Evolutionary conservation across 2,113 vertebrate genomes (phyloP).

Genomic region (Osmerus eperlanus): DNA sequence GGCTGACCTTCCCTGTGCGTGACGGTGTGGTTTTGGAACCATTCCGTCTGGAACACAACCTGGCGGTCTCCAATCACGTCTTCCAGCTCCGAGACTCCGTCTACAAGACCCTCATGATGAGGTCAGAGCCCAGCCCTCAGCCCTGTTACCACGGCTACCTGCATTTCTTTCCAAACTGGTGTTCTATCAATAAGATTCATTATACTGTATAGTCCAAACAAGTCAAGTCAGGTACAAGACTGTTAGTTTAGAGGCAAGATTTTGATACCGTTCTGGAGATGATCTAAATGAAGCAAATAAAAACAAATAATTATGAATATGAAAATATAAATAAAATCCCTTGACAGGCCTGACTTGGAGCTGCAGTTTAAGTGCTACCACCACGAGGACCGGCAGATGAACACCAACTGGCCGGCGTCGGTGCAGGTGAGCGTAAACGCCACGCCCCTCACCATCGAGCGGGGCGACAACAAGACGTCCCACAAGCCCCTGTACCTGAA

Average conservation of each 20-base stretch:
- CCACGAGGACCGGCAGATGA: constrained; percentile 92
- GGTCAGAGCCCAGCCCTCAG: constrained; percentile 50
- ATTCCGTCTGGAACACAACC: constrained; percentile 92
- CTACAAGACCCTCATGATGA: constrained; percentile 90
- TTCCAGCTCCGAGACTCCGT: constrained; percentile 91
- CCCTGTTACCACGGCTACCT: not conserved
- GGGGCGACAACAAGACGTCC: constrained; percentile 91
- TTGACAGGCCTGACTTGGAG: constrained; percentile 85
- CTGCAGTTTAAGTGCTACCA: constrained; percentile 97
- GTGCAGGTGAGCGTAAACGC: constrained; percentile 93
- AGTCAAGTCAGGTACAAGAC: too few species aligned
- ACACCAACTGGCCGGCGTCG: constrained; percentile 93
- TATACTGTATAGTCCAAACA: too few species aligned
- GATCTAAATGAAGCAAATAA: too few species aligned
- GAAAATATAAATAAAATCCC: too few species aligned
- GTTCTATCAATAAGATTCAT: too few species aligned
- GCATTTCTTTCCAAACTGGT: not conserved
- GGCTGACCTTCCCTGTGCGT: constrained; percentile 88
- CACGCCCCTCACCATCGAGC: constrained; percentile 86
- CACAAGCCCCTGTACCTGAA: constrained; percentile 94
- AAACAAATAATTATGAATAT: too few species aligned
- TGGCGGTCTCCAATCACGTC: constrained; percentile 93
- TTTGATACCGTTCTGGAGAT: too few species aligned
- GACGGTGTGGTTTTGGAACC: constrained; percentile 91
- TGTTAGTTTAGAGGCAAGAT: too few species aligned